A percentile compares a stretch with the other conserved stretches of the same genome.
Evolutionary conservation across 92 coral and sea anemone species (phyloP).

Genomic region (Virgularia gustaviana): DNA sequence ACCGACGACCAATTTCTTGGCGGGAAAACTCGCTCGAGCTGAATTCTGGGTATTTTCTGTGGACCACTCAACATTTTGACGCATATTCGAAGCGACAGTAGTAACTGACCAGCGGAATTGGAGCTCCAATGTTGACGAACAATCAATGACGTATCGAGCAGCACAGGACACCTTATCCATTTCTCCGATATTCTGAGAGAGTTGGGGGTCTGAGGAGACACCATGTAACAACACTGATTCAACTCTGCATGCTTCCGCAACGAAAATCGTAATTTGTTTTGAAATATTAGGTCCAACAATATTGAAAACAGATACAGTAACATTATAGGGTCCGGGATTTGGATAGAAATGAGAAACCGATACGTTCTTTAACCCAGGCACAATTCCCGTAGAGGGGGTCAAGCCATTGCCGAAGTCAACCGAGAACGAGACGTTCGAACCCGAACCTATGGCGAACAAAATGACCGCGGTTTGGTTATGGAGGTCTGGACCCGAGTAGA

Average conservation of each 20-base stretch:
- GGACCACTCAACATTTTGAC: not conserved
- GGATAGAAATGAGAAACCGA: slow-evolving; percentile 39
- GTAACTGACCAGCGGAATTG: slow-evolving; percentile 50
- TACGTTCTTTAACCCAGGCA: slow-evolving; percentile 9
- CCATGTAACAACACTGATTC: slow-evolving; percentile 57
- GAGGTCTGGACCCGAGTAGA: slow-evolving; percentile 37
- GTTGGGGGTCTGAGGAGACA: slow-evolving; percentile 12
- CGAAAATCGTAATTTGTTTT: slow-evolving; percentile 26
- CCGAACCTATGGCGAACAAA: slow-evolving; percentile 58
- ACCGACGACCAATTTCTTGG: slow-evolving; percentile 56
- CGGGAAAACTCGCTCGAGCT: slow-evolving; percentile 51
- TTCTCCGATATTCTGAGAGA: not conserved
- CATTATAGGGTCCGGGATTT: slow-evolving; percentile 31
- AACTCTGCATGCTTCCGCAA: slow-evolving; percentile 52
- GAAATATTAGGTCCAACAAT: slow-evolving; percentile 53
- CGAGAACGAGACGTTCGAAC: slow-evolving; percentile 58
- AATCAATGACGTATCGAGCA: slow-evolving; percentile 14
- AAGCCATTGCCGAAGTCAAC: slow-evolving; percentile 67
- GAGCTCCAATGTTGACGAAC: slow-evolving; percentile 25
- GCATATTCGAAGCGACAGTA: slow-evolving; percentile 3
- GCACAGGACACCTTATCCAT: not conserved
- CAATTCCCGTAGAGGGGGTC: not conserved
- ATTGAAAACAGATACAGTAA: slow-evolving; percentile 50
- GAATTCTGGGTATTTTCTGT: slow-evolving; percentile 12
- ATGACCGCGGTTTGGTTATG: slow-evolving; percentile 23